These are phyloP conservation scores for Lottia scabra DNA, from an alignment of 2,888 invertebrate genomes.

Conservation along the genomic window DNA sequence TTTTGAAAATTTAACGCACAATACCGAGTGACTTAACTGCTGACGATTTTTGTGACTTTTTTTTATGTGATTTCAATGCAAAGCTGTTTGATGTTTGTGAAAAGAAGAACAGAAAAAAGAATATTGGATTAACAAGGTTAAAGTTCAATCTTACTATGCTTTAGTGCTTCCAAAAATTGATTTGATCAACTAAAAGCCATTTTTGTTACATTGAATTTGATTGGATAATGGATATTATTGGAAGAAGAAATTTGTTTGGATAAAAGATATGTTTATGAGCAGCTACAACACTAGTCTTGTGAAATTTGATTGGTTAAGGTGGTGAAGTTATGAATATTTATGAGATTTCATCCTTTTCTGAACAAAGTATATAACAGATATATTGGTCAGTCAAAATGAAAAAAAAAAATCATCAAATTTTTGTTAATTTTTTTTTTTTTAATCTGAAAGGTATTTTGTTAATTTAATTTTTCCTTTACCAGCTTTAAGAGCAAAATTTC, in stretches of 20 bases:
- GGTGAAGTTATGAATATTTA: neutral
- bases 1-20: neutral
- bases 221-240: too few species aligned
- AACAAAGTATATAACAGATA: neutral
- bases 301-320: neutral
- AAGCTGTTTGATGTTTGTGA: too few species aligned
- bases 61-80: neutral
- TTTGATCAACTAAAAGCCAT: neutral
- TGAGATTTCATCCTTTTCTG: neutral
- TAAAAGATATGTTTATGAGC: neutral
- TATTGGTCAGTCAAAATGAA: neutral
- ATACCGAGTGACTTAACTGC: slow-evolving; percentile 4
- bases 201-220: neutral
- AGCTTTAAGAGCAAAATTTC: too few species aligned
- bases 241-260: neutral
- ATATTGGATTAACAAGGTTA: too few species aligned
- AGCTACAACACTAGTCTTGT: neutral
- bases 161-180: neutral
- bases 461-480: too few species aligned
- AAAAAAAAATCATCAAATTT: too few species aligned
- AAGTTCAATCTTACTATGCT: too few species aligned
- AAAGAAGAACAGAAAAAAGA: too few species aligned
- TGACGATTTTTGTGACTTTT: neutral
- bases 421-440: too few species aligned
- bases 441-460: too few species aligned